Conservation (phyloP, 2,888 invertebrate genomes). For the Cheilosia vulpina region DNA sequence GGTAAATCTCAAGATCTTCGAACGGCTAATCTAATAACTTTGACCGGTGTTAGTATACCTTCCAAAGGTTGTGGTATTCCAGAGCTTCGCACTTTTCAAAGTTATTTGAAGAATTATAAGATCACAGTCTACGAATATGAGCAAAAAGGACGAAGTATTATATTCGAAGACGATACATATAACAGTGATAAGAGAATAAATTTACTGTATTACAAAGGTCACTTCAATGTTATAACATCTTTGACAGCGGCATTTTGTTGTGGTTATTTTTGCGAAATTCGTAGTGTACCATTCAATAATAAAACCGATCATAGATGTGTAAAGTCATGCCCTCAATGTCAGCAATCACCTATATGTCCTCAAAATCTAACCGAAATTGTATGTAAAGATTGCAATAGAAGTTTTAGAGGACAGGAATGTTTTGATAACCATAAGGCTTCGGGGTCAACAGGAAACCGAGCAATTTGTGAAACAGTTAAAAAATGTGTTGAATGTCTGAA, state of each 20-base stretch:
- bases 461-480: conserved; percentile 13
- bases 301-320: conserved; percentile 1
- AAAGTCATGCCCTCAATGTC: neutral
- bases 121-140: neutral
- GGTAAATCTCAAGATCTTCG: neutral
- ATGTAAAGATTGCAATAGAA: no score
- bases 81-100: neutral
- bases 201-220: conserved; percentile 1
- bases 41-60: neutral
- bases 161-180: neutral
- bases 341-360: no score
- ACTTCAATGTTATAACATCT: conserved; percentile 3
- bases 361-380: no score
- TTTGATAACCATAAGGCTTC: conserved; percentile 27
- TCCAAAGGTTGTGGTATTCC: neutral
- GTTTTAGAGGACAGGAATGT: neutral
- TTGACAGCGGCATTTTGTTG: conserved; percentile 28
- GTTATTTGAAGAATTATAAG: neutral
- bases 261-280: conserved; percentile 13
- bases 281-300: conserved; percentile 11
- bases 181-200: conserved; percentile 1
- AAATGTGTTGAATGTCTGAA: conserved; percentile 21
- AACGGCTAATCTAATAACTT: neutral
- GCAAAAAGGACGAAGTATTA: neutral
- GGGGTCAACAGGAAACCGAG: conserved; percentile 2